Conservation (phyloP, 1,140 invertebrate species). For the Ganaspis sp. region DNA sequence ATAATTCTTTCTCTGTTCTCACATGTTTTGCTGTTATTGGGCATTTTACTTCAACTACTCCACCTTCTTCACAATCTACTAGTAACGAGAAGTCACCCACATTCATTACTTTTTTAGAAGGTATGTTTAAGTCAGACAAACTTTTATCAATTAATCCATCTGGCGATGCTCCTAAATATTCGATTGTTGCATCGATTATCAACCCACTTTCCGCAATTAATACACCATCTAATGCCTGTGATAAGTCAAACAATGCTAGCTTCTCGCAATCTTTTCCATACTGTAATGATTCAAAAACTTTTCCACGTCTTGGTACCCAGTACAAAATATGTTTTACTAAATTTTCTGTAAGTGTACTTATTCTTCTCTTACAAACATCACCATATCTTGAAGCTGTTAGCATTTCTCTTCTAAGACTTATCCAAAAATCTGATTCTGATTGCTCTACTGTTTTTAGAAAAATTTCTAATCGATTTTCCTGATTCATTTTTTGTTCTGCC, state of each 20-base stretch:
- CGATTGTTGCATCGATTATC: slow-evolving; percentile 63
- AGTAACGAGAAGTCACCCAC: slow-evolving; percentile 55
- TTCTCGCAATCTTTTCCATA: slow-evolving; percentile 63
- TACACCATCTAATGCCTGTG: slow-evolving; percentile 42
- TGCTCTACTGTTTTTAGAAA: slow-evolving; percentile 59
- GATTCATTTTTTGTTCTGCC: slow-evolving; percentile 32
- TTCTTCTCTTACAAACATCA: slow-evolving; percentile 55
- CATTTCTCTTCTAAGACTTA: slow-evolving; percentile 50
- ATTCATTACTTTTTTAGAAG: neutral
- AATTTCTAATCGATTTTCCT: slow-evolving; percentile 44
- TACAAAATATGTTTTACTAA: slow-evolving; percentile 46
- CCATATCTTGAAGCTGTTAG: slow-evolving; percentile 70
- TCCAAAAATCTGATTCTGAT: slow-evolving; percentile 57
- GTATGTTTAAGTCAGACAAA: neutral
- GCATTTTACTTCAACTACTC: slow-evolving; percentile 58
- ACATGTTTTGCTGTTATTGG: slow-evolving; percentile 47
- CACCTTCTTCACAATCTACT: slow-evolving; percentile 1
- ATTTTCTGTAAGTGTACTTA: slow-evolving; percentile 49
- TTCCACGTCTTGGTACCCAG: slow-evolving; percentile 34
- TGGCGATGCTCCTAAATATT: slow-evolving; percentile 67
- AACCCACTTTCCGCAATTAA: slow-evolving; percentile 66
- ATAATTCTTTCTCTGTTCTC: slow-evolving; percentile 36
- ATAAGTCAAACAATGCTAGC: slow-evolving; percentile 54
- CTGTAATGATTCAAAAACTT: slow-evolving; percentile 47
- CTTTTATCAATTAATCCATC: slow-evolving; percentile 70